Conservation (phyloP, 2,113 vertebrate genomes). For the Takifugu bimaculatus region DNA sequence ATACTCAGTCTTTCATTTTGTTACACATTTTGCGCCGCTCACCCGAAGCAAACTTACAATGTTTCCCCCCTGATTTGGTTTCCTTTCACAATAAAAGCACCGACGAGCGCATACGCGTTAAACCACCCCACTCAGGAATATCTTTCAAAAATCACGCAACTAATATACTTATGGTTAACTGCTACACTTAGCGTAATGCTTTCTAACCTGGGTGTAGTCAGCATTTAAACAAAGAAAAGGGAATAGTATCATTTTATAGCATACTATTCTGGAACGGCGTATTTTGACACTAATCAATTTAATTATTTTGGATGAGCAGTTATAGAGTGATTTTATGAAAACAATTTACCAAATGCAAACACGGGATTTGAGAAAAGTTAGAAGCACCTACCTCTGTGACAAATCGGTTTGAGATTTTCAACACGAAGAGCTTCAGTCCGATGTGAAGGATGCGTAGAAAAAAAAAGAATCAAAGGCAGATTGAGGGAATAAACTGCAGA, state of each 20-base stretch:
- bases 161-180: too few relatives aligned
- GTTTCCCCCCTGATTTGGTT: not conserved
- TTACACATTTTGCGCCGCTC: not conserved
- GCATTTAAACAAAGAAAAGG: too few relatives aligned
- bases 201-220: too few relatives aligned
- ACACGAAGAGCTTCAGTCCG: constrained; percentile 1
- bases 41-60: not conserved
- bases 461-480: not conserved
- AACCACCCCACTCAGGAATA: not conserved
- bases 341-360: too few relatives aligned
- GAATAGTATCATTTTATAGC: not conserved
- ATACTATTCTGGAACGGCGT: not conserved
- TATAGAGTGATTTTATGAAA: not conserved
- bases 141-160: not conserved
- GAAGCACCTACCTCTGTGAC: constrained; percentile 43
- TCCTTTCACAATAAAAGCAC: not conserved
- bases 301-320: not conserved
- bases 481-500: not conserved
- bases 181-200: too few relatives aligned
- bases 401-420: constrained; percentile 21
- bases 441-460: not conserved
- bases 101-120: not conserved
- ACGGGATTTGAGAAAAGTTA: not conserved
- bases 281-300: not conserved
- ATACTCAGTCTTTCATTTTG: too few relatives aligned